Evolutionary conservation across 2,113 vertebrate species (phyloP), one percentile per base, ranked within the genome.

Genomic region (Crotalus helleri): DNA sequence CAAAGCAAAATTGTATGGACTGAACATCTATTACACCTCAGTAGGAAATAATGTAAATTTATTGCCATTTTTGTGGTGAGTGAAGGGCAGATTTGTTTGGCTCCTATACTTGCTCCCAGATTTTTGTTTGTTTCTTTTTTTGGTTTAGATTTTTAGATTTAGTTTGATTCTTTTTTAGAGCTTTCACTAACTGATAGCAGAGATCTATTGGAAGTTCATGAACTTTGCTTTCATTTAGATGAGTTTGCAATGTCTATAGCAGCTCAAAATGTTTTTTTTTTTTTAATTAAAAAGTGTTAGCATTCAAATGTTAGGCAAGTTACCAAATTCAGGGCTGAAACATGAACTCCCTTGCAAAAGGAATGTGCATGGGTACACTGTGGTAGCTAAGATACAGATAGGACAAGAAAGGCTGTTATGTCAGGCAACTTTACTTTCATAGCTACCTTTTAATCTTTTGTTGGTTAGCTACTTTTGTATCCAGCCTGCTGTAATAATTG

Each of bases 391-490:
- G 15, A 54, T 93, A 23, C 39, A 91, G 91, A 85, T 12, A 93
- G 85, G 94, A 58, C 87, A 90, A 93, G 88, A 94, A 81, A 39
- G 49, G 85, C 94, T 58, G 90, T 95, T 39, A 8, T 0, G 0
- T 64, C 85, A 94, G 92, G 24, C 1, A 0, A 86, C 91, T 81
- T 92, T 29, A 33, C 10, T 29, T 93, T 93, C 94, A 96, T 93
- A 58, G 93, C 95, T 95, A 95, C 89, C 39, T 55, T 93, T 95
- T 95, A 90, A 89, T 94, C 58, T 95, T 87, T 23, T 93, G 69
- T 59, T 74, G 88, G 91, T 94, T 94, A 94, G 87, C 81, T 57
- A 53, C 86, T 92, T 59, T 74, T 96, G 69, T 96, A 96, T 96
- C 88, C 46, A 89, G 92, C 95, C 85, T 93, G 49, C 94, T 87